Conservation (phyloP, 2,797 vertebrate genomes). For the Helicolenus hilgendorfi region DNA sequence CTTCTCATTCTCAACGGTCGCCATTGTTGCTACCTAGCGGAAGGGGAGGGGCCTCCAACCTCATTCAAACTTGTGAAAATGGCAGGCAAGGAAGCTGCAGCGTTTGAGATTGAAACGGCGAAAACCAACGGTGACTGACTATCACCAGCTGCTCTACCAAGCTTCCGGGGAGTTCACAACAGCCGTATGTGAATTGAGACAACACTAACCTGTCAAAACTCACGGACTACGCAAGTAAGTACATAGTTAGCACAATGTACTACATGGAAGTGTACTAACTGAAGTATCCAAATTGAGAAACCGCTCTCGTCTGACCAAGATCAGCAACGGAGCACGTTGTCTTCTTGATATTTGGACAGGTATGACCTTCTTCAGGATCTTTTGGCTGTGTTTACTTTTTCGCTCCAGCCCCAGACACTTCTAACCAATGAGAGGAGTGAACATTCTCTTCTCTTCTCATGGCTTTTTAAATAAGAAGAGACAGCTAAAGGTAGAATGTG, state of each 20-base stretch:
- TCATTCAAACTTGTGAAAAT: no score
- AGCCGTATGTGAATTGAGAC: no score
- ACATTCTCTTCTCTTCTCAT: not conserved
- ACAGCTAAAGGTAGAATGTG: not conserved
- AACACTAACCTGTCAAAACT: no score
- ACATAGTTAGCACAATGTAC: not conserved
- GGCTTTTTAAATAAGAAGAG: not conserved
- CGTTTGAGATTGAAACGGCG: no score
- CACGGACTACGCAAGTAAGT: not conserved
- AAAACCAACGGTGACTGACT: no score
- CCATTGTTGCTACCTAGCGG: no score
- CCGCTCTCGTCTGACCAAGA: not conserved
- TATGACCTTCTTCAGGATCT: not conserved
- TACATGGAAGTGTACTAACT: not conserved
- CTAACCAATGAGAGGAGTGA: not conserved
- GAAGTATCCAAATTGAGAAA: not conserved
- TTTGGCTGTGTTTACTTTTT: not conserved
- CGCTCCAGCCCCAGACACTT: not conserved
- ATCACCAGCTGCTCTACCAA: not conserved
- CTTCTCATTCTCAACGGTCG: no score
- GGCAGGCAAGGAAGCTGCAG: no score
- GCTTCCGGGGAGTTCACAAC: no score
- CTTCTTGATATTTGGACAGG: not conserved
- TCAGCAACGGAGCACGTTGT: not conserved
- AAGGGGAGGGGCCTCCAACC: fast-evolving